A percentile compares a stretch with the other conserved stretches of the same genome.
These are phyloP conservation scores for Dendroctonus valens DNA, from an alignment of 1,140 invertebrate genomes.

Conservation along the genomic window DNA sequence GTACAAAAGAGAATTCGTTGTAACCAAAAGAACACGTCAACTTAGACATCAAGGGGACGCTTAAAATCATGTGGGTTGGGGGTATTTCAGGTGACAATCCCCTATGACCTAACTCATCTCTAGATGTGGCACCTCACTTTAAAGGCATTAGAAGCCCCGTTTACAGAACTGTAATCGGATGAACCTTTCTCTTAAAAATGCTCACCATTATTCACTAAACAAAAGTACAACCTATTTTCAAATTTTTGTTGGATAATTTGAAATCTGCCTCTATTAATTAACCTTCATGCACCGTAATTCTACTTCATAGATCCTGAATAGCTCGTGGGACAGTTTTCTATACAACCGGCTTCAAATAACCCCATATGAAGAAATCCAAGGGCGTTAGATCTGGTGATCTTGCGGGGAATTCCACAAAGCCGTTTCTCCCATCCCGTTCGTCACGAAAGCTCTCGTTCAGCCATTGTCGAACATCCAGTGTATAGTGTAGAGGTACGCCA, in stretches of 20 bases:
- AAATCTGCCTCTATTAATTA: neutral
- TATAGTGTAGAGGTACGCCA: constrained; percentile 40
- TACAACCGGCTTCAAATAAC: constrained; percentile 32
- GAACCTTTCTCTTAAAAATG: too few species aligned
- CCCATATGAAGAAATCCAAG: constrained; percentile 51
- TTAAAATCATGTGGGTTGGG: too few species aligned
- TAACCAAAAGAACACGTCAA: too few species aligned
- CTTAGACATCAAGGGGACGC: too few species aligned
- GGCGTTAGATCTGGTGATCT: constrained; percentile 50
- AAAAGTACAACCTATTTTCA: neutral
- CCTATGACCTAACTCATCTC: too few species aligned
- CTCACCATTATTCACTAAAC: too few species aligned
- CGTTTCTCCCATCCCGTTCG: constrained; percentile 49
- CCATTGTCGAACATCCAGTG: constrained; percentile 38
- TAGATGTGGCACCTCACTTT: too few species aligned
- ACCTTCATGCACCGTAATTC: neutral
- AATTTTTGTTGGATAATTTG: neutral
- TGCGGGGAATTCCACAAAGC: constrained; percentile 50
- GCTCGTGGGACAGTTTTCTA: neutral
- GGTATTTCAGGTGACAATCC: too few species aligned
- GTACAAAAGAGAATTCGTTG: too few species aligned
- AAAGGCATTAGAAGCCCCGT: too few species aligned
- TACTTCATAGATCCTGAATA: too few species aligned
- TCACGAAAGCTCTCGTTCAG: constrained; percentile 46
- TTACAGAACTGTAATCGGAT: too few species aligned